phyloP scores from a whole-genome alignment of 1,140 invertebrate genomes.

The Acromyrmex heyeri region DNA sequence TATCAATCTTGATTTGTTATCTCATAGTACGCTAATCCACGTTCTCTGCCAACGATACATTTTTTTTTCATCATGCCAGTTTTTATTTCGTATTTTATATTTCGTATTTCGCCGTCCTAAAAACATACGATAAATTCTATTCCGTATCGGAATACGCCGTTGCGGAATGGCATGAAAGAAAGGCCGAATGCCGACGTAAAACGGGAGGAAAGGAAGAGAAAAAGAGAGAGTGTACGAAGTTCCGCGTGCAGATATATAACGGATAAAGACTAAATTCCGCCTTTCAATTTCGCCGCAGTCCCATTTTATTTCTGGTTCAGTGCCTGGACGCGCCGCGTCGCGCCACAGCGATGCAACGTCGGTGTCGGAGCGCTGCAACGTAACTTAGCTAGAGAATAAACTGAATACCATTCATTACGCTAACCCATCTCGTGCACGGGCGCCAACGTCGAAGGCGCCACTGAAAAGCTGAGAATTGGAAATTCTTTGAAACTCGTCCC shows the following conservation, averaged over 20 bases:
- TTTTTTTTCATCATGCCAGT: neutral
- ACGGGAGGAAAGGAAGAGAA: constrained; percentile 37
- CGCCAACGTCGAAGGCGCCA: constrained; percentile 72
- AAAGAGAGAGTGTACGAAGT: constrained; percentile 45
- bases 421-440: constrained; percentile 70
- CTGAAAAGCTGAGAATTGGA: constrained; percentile 82
- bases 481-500: constrained; percentile 80
- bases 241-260: constrained; percentile 47
- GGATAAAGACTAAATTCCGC: constrained; percentile 74
- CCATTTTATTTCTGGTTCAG: constrained; percentile 74
- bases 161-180: constrained; percentile 38
- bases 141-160: constrained; percentile 17
- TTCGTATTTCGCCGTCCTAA: neutral
- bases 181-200: constrained; percentile 37
- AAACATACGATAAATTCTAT: constrained; percentile 40
- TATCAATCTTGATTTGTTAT: constrained; percentile 39
- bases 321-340: constrained; percentile 60
- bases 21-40: neutral
- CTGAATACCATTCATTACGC: constrained; percentile 84
- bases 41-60: neutral
- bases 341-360: neutral
- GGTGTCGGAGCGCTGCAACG: constrained; percentile 61
- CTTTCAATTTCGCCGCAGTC: constrained; percentile 76
- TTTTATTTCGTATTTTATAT: constrained; percentile 26
- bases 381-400: constrained; percentile 82